Evolutionary conservation across 1,140 invertebrate genomes (phyloP), one percentile per base, ranked within the genome.

Genomic region (Penaeus vannamei): DNA sequence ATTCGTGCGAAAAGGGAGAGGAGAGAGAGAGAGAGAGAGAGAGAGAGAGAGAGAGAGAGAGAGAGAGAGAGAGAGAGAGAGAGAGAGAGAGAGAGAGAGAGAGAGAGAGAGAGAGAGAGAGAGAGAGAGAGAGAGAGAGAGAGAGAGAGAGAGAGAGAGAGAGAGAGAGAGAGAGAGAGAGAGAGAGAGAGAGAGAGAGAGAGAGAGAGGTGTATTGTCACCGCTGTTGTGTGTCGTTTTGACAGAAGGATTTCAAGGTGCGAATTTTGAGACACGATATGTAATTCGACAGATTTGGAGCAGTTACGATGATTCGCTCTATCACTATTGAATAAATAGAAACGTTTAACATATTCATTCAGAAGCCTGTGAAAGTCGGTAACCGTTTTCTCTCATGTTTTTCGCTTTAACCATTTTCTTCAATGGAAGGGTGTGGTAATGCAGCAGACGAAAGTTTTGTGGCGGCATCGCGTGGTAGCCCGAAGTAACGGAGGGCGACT

Each of bases 371-470:
- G 85, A 59, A 86, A 86, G 46, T 80, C 29, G 36, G 29, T 79
- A 36, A 86, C 85, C 85, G 76, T 86, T 86, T 86, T 86, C 85
- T 86, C 29, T 86, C 69, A 80, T 62, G 53, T 46, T 46, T 86
- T 86, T 86, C 59, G 85, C 76, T 64, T 60, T 61, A 86, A 79
- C 85, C 85, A 86, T 86, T 86, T 86, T 86, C 85, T 86, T 86
- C 76, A 86, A 80, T 86, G 85, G 85, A 86, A 86, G 85, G 85
- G 85, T 86, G 85, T 86, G 85, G 85, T 86, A 86, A 80, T 86
- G 85, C 85, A 86, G 85, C 85, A 86, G 76, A 80, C 76, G 59
- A 80, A 86, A 86, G 85, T 86, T 86, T 86, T 86, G 85, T 79
- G 85, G 85, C 59, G 76, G 85, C 72, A 81, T 62, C 66, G 59